A percentile compares a stretch with the other conserved stretches of the same genome.
These are phyloP conservation scores for Heliconius hortense DNA, from an alignment of 2,888 invertebrate species.

Conservation along the genomic window DNA sequence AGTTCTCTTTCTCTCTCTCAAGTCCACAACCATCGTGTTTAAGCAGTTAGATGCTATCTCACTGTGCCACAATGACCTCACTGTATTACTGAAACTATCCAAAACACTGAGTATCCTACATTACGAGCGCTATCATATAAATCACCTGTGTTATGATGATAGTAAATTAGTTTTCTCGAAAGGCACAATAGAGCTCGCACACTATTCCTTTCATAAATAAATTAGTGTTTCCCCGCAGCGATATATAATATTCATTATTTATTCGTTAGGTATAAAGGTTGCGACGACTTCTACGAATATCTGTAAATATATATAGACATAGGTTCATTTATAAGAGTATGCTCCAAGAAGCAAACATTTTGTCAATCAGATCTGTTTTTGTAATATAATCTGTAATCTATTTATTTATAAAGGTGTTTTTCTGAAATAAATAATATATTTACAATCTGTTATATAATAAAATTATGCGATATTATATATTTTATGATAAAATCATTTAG, in stretches of 20 bases:
- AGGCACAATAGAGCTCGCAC: conserved; percentile 29
- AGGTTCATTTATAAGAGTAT: background rate
- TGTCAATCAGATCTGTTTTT: no score
- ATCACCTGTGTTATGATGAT: conserved; percentile 25
- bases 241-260: conserved; percentile 36
- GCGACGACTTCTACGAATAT: background rate
- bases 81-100: background rate
- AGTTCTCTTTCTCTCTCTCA: background rate
- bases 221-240: conserved; percentile 28
- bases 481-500: no score
- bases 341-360: background rate
- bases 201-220: conserved; percentile 35
- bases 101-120: background rate
- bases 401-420: no score
- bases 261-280: conserved; percentile 24
- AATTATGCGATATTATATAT: no score
- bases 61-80: background rate
- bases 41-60: background rate
- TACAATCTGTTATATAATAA: no score
- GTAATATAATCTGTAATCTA: no score
- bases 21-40: background rate
- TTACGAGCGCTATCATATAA: background rate
- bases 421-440: no score
- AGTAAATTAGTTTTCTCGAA: conserved; percentile 23
- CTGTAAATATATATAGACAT: background rate